These are phyloP conservation scores for Allolobophora icterica DNA, from an alignment of 2,888 invertebrate species.

Conservation along the genomic window DNA sequence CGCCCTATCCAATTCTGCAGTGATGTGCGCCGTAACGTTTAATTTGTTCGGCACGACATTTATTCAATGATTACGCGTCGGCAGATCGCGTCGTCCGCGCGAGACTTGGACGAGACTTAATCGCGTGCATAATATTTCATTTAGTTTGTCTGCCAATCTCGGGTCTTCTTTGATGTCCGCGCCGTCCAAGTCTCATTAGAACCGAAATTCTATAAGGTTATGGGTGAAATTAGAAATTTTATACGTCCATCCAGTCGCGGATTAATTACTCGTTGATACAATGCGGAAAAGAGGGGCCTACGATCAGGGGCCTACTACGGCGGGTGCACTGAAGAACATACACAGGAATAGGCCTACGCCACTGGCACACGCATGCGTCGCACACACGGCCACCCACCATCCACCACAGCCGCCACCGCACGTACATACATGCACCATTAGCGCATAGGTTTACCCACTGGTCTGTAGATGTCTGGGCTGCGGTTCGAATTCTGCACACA, in stretches of 20 bases:
- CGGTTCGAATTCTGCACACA: neutral
- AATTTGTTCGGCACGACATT: constrained; percentile 17
- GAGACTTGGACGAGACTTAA: constrained; percentile 18
- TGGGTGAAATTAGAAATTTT: constrained; percentile 27
- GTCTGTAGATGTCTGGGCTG: neutral
- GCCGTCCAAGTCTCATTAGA: neutral
- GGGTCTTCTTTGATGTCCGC: constrained; percentile 12
- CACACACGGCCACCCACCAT: neutral
- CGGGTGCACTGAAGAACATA: neutral
- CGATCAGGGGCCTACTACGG: neutral
- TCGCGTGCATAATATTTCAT: constrained; percentile 28
- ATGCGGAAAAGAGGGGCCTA: neutral
- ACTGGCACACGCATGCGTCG: too few relatives aligned
- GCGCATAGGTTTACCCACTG: neutral
- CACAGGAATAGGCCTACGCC: too few relatives aligned
- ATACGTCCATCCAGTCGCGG: neutral
- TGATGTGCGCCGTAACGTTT: constrained; percentile 11
- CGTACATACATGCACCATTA: neutral
- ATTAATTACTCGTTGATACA: constrained; percentile 18
- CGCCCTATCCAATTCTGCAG: neutral
- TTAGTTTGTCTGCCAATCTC: constrained; percentile 29
- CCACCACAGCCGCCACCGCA: neutral
- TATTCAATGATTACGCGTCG: constrained; percentile 17
- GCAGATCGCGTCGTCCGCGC: neutral
- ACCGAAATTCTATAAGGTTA: constrained; percentile 5